These are phyloP conservation scores for Battus philenor DNA, from an alignment of 1,140 invertebrate genomes.

Conservation along the genomic window DNA sequence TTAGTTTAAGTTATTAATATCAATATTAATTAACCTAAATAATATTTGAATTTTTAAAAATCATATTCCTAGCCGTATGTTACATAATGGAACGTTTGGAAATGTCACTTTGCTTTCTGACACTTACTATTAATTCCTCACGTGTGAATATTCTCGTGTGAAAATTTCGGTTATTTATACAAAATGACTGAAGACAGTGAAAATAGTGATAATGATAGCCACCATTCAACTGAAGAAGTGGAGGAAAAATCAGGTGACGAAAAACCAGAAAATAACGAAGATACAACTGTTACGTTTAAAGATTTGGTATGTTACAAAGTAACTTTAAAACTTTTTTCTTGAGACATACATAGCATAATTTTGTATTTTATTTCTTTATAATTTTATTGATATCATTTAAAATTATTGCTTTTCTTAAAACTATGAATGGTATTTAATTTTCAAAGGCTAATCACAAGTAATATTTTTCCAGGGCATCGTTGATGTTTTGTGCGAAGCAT, in stretches of 20 bases:
- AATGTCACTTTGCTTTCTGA: conserved; percentile 8
- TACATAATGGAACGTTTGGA: too few species aligned
- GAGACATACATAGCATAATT: background rate
- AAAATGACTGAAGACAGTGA: conserved; percentile 51
- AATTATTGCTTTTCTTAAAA: conserved; percentile 1
- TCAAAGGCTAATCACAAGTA: too few species aligned
- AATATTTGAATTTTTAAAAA: too few species aligned
- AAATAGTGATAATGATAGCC: conserved; percentile 40
- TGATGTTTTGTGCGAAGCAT: conserved; percentile 94
- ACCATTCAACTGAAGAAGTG: conserved; percentile 32
- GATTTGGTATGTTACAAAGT: conserved; percentile 78
- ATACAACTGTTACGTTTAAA: conserved; percentile 75
- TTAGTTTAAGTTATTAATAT: too few species aligned
- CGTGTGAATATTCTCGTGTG: conserved; percentile 4
- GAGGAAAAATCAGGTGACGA: conserved; percentile 19
- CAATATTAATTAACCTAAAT: too few species aligned
- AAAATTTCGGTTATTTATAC: too few species aligned
- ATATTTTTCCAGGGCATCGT: conserved; percentile 89
- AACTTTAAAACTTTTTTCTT: too few species aligned
- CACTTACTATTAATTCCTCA: conserved; percentile 7
- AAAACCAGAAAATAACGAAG: conserved; percentile 25
- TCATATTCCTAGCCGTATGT: too few species aligned
- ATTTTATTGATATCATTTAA: too few species aligned
- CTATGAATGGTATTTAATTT: conserved; percentile 18
- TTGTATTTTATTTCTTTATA: conserved; percentile 2